Evolutionary conservation across 1,140 invertebrate genomes (phyloP).

Genomic region (Streblospio benedicti): DNA sequence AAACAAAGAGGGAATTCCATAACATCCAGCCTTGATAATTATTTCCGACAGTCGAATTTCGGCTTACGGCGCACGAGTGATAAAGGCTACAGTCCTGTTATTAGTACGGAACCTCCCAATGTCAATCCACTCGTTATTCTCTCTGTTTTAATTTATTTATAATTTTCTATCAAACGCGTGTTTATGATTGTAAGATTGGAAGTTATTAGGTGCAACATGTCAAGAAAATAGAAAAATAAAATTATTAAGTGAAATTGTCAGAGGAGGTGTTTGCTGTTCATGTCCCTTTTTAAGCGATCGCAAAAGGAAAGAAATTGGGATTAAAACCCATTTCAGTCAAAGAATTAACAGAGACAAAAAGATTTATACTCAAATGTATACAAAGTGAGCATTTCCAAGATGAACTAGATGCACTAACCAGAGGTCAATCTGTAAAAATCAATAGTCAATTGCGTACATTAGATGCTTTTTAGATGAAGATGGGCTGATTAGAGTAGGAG

Average conservation of each 20-base stretch:
- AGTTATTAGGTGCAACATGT: too few species aligned
- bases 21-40: too few species aligned
- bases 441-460: constrained; percentile 15
- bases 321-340: background rate
- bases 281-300: background rate
- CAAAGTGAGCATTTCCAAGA: constrained; percentile 10
- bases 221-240: too few species aligned
- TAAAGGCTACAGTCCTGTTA: background rate
- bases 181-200: too few species aligned
- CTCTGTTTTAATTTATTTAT: too few species aligned
- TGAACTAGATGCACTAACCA: constrained; percentile 6
- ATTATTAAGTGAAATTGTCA: too few species aligned
- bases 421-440: background rate
- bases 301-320: background rate
- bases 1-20: too few species aligned
- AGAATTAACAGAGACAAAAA: background rate
- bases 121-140: background rate
- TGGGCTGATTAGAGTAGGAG: constrained; percentile 22
- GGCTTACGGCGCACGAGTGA: too few species aligned
- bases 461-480: constrained; percentile 20
- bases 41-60: too few species aligned
- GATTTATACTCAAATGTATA: background rate
- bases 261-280: too few species aligned
- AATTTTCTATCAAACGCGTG: too few species aligned
- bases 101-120: background rate